Evolutionary conservation across 2,113 vertebrate genomes (phyloP).

Genomic region (Strix uralensis): DNA sequence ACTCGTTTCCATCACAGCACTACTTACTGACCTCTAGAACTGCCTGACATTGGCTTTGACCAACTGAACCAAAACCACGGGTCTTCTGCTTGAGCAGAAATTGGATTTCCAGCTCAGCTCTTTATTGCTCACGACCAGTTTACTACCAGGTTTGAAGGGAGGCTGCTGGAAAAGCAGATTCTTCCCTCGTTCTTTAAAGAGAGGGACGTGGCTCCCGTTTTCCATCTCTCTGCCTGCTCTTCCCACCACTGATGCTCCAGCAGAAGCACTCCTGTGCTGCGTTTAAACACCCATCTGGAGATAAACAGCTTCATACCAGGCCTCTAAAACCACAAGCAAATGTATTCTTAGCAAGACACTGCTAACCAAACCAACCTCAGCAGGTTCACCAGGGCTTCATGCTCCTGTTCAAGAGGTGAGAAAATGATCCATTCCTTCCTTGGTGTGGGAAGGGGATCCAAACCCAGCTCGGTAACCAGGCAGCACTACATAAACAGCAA

Average conservation of each 20-base stretch:
- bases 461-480: not conserved
- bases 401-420: not conserved
- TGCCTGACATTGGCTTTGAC: not conserved
- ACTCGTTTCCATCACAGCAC: not conserved
- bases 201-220: not conserved
- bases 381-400: not conserved
- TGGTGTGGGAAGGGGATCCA: not conserved
- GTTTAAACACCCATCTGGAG: conserved; percentile 27
- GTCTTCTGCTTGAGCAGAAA: conserved; percentile 4
- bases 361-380: not conserved
- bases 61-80: not conserved
- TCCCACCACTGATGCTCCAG: not conserved
- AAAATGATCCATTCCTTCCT: not conserved
- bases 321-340: not conserved
- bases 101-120: conserved; percentile 39
- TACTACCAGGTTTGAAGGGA: not conserved
- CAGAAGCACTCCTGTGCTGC: not conserved
- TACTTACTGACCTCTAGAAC: not conserved
- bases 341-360: not conserved
- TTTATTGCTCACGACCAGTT: not conserved
- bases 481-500: not conserved
- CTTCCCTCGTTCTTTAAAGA: not conserved
- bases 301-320: conserved; percentile 14
- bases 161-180: not conserved
- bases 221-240: not conserved